Evolutionary conservation across 2,113 vertebrate genomes (phyloP).

Genomic region (Gambusia holbrooki): DNA sequence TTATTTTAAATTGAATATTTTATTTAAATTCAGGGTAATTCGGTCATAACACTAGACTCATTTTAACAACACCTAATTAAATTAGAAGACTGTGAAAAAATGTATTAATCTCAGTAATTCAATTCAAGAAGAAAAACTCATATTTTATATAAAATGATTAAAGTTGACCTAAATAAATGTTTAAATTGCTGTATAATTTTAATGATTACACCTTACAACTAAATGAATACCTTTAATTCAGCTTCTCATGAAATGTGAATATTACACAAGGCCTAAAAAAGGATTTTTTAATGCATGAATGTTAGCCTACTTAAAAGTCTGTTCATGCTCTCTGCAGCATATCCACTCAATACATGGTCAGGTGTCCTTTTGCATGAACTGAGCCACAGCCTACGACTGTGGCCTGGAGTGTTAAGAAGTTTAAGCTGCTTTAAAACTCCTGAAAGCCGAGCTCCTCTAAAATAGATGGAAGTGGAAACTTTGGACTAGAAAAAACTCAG

Average conservation of each 20-base stretch:
- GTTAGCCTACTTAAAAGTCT: background rate
- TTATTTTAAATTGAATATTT: no score
- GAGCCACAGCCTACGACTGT: no score
- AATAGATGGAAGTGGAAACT: background rate
- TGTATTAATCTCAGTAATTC: background rate
- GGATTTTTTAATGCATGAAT: background rate
- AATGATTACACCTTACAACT: no score
- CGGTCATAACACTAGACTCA: no score
- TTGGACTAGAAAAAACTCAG: background rate
- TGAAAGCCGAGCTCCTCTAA: no score
- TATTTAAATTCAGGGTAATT: no score
- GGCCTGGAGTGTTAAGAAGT: no score
- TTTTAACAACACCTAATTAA: background rate
- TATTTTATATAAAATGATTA: background rate
- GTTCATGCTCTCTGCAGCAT: background rate
- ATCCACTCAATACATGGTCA: background rate
- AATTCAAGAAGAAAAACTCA: background rate
- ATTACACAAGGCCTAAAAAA: background rate
- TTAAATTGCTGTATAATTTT: no score
- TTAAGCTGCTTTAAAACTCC: no score
- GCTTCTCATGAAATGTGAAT: background rate
- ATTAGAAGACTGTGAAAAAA: background rate
- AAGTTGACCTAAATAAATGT: background rate
- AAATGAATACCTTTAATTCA: no score
- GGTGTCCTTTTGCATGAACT: no score